Base-by-base conservation (phyloP, 2,797 vertebrate species). In the Myotis vivesi region DNA sequence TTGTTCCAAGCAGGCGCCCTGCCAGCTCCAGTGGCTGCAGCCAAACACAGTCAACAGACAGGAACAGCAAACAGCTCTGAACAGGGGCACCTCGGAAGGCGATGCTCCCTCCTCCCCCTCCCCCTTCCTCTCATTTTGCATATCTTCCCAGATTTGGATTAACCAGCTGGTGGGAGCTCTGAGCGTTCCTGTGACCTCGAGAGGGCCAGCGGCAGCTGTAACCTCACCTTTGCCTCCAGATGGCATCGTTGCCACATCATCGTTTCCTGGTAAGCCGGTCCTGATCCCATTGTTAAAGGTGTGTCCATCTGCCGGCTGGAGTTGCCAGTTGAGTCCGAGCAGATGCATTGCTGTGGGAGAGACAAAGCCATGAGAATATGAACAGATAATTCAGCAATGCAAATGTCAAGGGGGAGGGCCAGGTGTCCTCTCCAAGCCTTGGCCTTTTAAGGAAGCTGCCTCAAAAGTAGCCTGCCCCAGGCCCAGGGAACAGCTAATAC, bases 271-370 rank as follows among this genome's bases (percentile, higher is more conserved):
- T 98, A 98, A 96, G 91, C 99, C 99, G 59, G 98, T 98, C 98
- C 99, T 98, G 97, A 99, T 98, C 85, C 99, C 98, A 98, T 99
- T 99, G 99, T 99, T 99, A 98, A 99, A 98, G 97, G 99, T 99
- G 82, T 99, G 99, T 98, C 99, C 98, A 93, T 99, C 99, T 95
- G 99, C 99, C 25, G 99, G 99, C 98, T 99, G 99, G 96, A 99
- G 99, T 98, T 99, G 99, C 99, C 99, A 99, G 95, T 99, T 99
- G 97, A 99, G 98, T 96, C 99, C 99, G 96, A 99, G 99, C 98
- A 99, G 98, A 98, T 99, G 99, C 99, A 99, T 99, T 75, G 99
- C 99, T 99, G 98, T 98, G 97, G 97, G 98, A 98, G 98, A 98
- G 96, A 98, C 95, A 98, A 96, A 97, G 97, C 66, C 87, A 97